Percentiles rank a stretch among this genome's conserved stretches.
Evolutionary conservation across 2,888 invertebrate genomes (phyloP).

Genomic region (Sialis fuliginosa): DNA sequence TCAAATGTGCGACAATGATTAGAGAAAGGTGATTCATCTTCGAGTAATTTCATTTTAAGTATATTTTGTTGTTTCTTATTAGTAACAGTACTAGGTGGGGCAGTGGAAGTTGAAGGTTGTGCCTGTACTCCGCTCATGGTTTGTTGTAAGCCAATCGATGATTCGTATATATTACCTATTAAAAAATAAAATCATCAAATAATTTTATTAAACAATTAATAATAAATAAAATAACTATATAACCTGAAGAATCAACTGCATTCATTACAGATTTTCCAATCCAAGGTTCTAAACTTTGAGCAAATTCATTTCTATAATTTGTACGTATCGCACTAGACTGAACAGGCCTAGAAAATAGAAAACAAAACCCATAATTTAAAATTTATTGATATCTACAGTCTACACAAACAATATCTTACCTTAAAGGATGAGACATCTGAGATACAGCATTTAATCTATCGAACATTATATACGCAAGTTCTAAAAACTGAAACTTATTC

Average conservation of each 20-base stretch:
- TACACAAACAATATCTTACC: slow-evolving; percentile 19
- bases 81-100: too few species aligned
- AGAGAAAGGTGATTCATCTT: slow-evolving; percentile 39
- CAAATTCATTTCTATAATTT: slow-evolving; percentile 45
- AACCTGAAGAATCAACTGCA: slow-evolving; percentile 20
- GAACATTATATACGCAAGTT: slow-evolving; percentile 46
- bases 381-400: neutral
- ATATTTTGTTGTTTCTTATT: slow-evolving; percentile 22
- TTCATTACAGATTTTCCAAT: slow-evolving; percentile 28
- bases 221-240: neutral
- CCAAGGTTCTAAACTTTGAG: slow-evolving; percentile 41
- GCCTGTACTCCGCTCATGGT: too few species aligned
- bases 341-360: slow-evolving; percentile 22
- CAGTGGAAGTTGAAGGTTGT: too few species aligned
- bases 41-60: slow-evolving; percentile 24
- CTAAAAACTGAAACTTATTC: slow-evolving; percentile 57
- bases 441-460: slow-evolving; percentile 46
- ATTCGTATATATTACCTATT: neutral
- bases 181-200: slow-evolving; percentile 1
- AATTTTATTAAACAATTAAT: neutral
- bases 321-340: slow-evolving; percentile 33
- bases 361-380: neutral
- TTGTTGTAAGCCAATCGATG: neutral
- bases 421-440: slow-evolving; percentile 40
- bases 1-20: slow-evolving; percentile 43